Conservation (phyloP, 2,888 invertebrate species). For the Ormyrus rosae region DNA sequence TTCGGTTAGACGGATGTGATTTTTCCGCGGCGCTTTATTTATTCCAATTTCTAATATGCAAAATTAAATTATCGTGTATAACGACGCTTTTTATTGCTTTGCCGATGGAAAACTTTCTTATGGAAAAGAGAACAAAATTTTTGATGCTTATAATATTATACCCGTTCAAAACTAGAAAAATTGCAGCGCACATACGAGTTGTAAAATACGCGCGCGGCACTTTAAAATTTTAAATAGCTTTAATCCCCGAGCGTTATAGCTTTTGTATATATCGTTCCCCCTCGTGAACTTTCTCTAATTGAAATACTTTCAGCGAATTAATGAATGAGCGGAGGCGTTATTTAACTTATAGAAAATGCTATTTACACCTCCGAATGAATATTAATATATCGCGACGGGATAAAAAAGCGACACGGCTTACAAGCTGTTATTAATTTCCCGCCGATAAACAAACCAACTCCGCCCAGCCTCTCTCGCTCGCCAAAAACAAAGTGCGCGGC, state of each 20-base stretch:
- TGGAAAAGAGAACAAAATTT: too few relatives aligned
- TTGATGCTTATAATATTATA: too few relatives aligned
- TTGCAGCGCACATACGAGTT: not conserved
- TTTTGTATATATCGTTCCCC: too few relatives aligned
- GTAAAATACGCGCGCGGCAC: not conserved
- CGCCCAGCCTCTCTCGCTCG: not conserved
- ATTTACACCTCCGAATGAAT: conserved; percentile 4
- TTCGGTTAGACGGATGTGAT: not conserved
- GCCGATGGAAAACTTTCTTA: not conserved
- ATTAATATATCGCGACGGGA: not conserved
- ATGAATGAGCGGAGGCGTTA: conserved; percentile 21
- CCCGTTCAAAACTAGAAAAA: not conserved
- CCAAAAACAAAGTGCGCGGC: not conserved
- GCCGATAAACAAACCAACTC: not conserved
- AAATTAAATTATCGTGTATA: conserved; percentile 7
- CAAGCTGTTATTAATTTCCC: conserved; percentile 32
- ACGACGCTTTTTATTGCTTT: not conserved
- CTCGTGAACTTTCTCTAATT: conserved; percentile 44
- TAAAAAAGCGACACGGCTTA: not conserved
- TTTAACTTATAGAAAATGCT: not conserved
- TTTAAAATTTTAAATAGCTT: not conserved
- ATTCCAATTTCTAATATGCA: not conserved
- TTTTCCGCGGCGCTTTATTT: not conserved
- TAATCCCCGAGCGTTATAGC: too few relatives aligned
- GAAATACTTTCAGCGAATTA: conserved; percentile 17